These are phyloP conservation scores for Xenops minutus DNA, from an alignment of 2,797 vertebrate genomes.

Conservation along the genomic window DNA sequence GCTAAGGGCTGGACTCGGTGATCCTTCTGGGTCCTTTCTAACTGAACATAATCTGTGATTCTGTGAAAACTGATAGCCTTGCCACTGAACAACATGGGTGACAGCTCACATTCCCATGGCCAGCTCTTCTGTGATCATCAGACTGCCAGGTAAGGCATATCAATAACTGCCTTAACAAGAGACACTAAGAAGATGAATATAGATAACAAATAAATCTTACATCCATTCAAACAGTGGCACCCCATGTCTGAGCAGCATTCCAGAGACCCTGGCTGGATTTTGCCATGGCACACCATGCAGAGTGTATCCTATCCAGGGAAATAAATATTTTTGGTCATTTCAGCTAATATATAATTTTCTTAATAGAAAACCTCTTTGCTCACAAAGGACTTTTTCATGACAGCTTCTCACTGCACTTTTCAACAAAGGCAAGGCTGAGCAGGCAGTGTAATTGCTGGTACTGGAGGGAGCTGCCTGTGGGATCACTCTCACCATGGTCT, in stretches of 20 bases:
- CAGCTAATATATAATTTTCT: background rate
- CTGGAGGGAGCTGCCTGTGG: background rate
- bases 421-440: background rate
- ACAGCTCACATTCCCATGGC: background rate
- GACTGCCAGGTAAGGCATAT: background rate
- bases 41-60: background rate
- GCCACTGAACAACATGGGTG: fast-evolving
- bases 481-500: background rate
- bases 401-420: background rate
- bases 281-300: background rate
- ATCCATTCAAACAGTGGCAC: background rate
- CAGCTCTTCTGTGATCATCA: background rate
- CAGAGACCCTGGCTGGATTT: background rate
- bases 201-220: background rate
- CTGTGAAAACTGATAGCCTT: background rate
- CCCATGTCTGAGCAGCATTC: fast-evolving
- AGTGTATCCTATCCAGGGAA: background rate
- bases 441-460: background rate
- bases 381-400: background rate
- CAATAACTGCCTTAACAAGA: background rate
- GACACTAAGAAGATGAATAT: background rate
- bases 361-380: background rate
- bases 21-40: background rate
- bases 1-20: background rate
- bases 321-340: background rate